Base-by-base conservation (phyloP, 2,113 vertebrate genomes). In the Pogonocichla stellata region DNA sequence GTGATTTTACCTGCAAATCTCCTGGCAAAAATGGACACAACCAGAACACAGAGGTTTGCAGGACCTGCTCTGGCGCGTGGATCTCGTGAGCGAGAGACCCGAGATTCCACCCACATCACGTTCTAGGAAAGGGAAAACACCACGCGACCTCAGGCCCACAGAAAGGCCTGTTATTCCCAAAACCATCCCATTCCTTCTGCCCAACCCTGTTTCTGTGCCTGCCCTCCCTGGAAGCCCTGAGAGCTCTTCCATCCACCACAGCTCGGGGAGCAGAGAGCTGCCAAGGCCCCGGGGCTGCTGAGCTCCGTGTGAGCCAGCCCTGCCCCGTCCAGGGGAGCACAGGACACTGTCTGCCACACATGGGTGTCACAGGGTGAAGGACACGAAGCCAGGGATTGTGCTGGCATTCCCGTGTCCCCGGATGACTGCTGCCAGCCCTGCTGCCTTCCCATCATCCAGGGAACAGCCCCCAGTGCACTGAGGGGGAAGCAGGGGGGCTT, bases 1-100 rank as follows among this genome's bases (percentile, higher is more conserved):
- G 22, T 50, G 51, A 64, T 40, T 95, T 80, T 95, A 98, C 98
- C 98, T 98, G 98, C 98, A 98, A 98, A 98, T 98, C 88, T 98
- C 97, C 25, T 69, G 86, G 22, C 97, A 98, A 33, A 99, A 97
- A 85, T 34, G 92, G 75, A 98, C 98, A 94, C 97, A 98, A 33
- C 98, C 97, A 11, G 98, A 98, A 88, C 98, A 98, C 29, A 98
- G 98, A 2, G 97, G 64, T 96, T 8, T 97, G 96, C 19, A 98
- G 97, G 91, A 98, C 98, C n/a, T 98, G 95, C 89, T 98, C 97
- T 5, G 98, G 90, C 6, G 51, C 61, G 36, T 92, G 98, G 77
- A 98, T 94, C 95, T 98, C 98, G 95, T 97, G 98, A 97, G 36
- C 89, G 86, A 89, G 86, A 62, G 11, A 48, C 98, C 97, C 8